Evolutionary conservation across 2,113 vertebrate genomes (phyloP).

Genomic region (Pholis gunnellus): DNA sequence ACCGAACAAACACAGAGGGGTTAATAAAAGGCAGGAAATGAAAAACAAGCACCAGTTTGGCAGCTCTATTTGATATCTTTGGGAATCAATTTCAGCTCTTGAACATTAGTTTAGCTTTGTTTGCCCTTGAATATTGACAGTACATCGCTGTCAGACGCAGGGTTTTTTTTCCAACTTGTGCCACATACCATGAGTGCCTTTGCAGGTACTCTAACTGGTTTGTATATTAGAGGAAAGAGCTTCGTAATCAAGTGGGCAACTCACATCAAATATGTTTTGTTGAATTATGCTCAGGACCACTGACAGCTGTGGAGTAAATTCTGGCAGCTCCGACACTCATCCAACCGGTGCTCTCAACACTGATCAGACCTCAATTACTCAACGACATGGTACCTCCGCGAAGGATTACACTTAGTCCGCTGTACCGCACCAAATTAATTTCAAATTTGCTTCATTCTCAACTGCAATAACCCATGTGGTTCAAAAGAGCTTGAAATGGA

Average conservation of each 20-base stretch:
- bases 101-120: slow-evolving; percentile 35
- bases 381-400: slow-evolving; percentile 31
- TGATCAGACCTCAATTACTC: slow-evolving; percentile 66
- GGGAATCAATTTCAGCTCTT: slow-evolving; percentile 57
- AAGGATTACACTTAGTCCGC: slow-evolving; percentile 18
- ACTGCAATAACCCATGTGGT: slow-evolving; percentile 6
- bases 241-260: slow-evolving; percentile 31
- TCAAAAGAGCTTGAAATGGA: not conserved
- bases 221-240: slow-evolving; percentile 17
- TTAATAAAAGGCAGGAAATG: slow-evolving; percentile 74
- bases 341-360: slow-evolving; percentile 37
- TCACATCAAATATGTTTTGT: slow-evolving; percentile 44
- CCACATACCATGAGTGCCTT: not conserved
- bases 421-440: slow-evolving; percentile 53
- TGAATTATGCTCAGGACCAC: slow-evolving; percentile 25
- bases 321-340: slow-evolving; percentile 54
- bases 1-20: slow-evolving; percentile 43
- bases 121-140: slow-evolving; percentile 52
- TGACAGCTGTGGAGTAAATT: slow-evolving; percentile 49
- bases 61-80: slow-evolving; percentile 39
- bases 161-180: not conserved
- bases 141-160: not conserved
- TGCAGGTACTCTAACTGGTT: not conserved
- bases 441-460: slow-evolving; percentile 31
- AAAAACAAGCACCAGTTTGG: slow-evolving; percentile 60